Conservation (phyloP, 2,113 vertebrate species). For the Ornithorhynchus anatinus region DNA sequence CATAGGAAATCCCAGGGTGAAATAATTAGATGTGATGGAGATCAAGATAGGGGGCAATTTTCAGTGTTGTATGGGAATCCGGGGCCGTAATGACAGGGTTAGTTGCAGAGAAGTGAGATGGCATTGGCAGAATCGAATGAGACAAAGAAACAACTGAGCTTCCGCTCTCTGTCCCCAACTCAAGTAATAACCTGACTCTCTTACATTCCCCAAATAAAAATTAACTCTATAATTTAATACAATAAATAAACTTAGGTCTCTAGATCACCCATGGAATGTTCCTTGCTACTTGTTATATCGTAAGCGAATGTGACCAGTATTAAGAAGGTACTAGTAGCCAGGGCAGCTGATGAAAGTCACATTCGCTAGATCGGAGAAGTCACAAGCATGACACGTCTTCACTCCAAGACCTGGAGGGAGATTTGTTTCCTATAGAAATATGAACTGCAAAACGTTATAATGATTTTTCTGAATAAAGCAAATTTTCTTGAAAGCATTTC, state of each 20-base stretch:
- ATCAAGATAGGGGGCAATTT: neutral
- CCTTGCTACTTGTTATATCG: slow-evolving; percentile 8
- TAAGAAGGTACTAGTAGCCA: neutral
- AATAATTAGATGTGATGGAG: neutral
- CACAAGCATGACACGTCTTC: neutral
- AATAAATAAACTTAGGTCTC: neutral
- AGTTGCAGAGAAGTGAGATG: neutral
- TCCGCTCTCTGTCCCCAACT: neutral
- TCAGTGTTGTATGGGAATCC: neutral
- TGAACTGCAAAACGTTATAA: neutral
- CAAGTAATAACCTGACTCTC: neutral
- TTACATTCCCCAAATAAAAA: slow-evolving; percentile 6
- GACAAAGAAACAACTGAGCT: neutral
- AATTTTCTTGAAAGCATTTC: no score
- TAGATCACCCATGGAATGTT: neutral
- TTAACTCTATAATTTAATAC: neutral
- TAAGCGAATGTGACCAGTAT: neutral
- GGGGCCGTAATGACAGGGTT: neutral
- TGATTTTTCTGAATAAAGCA: neutral
- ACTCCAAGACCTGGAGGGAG: neutral
- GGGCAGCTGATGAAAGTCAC: neutral
- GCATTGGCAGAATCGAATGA: neutral
- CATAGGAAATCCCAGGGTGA: neutral
- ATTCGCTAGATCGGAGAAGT: neutral
- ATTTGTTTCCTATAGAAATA: neutral